Evolutionary conservation across 2,888 invertebrate genomes (phyloP), one percentile per base, ranked within the genome.

Genomic region (Siphlonurus alternatus): DNA sequence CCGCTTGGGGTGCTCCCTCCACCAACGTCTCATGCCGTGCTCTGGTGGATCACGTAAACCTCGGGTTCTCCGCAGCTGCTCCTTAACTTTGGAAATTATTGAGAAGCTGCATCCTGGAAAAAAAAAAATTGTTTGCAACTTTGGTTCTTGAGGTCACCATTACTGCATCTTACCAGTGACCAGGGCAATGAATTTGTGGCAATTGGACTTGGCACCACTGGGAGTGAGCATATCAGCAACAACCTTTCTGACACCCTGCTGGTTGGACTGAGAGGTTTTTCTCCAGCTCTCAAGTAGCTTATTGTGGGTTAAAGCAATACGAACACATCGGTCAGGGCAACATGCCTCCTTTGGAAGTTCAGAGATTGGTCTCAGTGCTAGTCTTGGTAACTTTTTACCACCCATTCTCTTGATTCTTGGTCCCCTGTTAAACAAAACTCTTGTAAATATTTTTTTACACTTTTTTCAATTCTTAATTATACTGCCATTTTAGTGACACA

Each of bases 131-230:
- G 15, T 20, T n/a, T 22, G 2, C 53, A n/a, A n/a, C n/a, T n/a
- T n/a, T n/a, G n/a, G n/a, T n/a, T n/a, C n/a, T n/a, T n/a, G n/a
- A n/a, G n/a, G n/a, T n/a, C n/a, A n/a, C n/a, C n/a, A n/a, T n/a
- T n/a, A n/a, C n/a, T n/a, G n/a, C n/a, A n/a, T n/a, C 64, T 22
- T 62, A 68, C 68, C 68, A 61, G 68, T 68, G 5, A 68, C 68
- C 59, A 67, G 63, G 19, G 66, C 64, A 51, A 68, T 68, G 53
- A 68, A 68, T 54, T 66, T 67, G 63, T 68, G 67, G 61, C 68
- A 68, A 53, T 66, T 66, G 1, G 67, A 62, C 38, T 67, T 67
- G n/a, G 65, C 62, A 3, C 67, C 67, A 15, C 64, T 66, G 23
- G 64, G 65, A 25, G 66, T 67, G 10, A 68, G 64, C 68, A 68